phyloP scores from a whole-genome alignment of 2,888 invertebrate genomes.

The Lydus trimaculatus region DNA sequence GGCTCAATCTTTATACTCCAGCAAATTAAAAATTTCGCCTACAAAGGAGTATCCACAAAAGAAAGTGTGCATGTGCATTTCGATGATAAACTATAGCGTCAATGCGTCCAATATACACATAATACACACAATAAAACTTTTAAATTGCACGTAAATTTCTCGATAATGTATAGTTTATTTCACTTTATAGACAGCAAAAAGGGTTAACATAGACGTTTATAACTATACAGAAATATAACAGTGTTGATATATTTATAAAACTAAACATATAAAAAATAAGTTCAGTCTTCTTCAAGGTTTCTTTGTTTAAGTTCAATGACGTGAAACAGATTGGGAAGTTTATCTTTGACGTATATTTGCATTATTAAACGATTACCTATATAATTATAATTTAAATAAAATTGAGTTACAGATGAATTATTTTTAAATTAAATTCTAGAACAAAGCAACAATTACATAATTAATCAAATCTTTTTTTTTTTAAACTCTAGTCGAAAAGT shows the following conservation, averaged over 20 bases:
- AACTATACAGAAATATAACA: background rate
- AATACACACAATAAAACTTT: background rate
- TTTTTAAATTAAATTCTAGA: background rate
- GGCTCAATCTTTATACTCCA: too few relatives aligned
- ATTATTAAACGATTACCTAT: slow-evolving; percentile 15
- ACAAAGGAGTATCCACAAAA: too few relatives aligned
- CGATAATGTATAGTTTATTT: background rate
- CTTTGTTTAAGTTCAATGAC: slow-evolving; percentile 19
- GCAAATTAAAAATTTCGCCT: too few relatives aligned
- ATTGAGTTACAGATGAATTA: background rate
- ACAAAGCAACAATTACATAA: background rate
- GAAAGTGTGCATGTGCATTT: too few relatives aligned
- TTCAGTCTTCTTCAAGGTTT: slow-evolving; percentile 14
- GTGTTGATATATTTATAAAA: slow-evolving; percentile 7
- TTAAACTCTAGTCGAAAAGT: too few relatives aligned
- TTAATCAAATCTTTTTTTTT: too few relatives aligned
- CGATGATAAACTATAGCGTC: too few relatives aligned
- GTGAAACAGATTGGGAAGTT: slow-evolving; percentile 7
- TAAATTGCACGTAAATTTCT: background rate
- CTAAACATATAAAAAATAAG: background rate
- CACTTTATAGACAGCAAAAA: background rate
- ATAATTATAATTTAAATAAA: background rate
- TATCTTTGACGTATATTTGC: slow-evolving; percentile 19
- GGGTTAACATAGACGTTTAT: background rate
- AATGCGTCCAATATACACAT: background rate